phyloP scores from a whole-genome alignment of 2,113 vertebrate genomes.

The Copsychus sechellarum region DNA sequence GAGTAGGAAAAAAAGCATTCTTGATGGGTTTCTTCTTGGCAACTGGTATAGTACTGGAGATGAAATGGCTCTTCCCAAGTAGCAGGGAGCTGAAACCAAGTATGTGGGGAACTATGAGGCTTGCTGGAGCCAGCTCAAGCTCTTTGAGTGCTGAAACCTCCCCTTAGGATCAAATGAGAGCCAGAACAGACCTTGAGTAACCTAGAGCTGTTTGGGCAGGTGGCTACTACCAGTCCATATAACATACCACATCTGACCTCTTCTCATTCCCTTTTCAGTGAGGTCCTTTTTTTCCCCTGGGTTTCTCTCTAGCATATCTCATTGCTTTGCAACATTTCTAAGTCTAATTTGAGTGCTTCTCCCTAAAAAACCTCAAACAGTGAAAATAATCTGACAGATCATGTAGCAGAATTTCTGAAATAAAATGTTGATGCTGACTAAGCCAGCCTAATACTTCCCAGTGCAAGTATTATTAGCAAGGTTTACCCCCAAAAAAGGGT shows the following conservation, averaged over 20 bases:
- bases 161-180: background rate
- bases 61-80: background rate
- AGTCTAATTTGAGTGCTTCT: background rate
- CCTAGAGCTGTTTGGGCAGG: background rate
- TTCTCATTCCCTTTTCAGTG: background rate
- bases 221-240: background rate
- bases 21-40: background rate
- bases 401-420: background rate
- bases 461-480: background rate
- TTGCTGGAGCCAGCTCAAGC: background rate
- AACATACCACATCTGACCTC: background rate
- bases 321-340: background rate
- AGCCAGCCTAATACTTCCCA: background rate
- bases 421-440: background rate
- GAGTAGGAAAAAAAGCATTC: background rate
- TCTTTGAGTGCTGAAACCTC: background rate
- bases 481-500: background rate
- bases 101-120: background rate
- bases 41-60: background rate
- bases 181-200: background rate
- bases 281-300: fast-evolving
- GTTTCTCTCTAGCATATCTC: background rate
- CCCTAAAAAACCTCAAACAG: background rate
- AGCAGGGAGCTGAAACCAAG: background rate
- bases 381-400: background rate